Percentiles rank a stretch among this genome's conserved stretches.
Conservation (phyloP, 2,113 vertebrate species). For the Sialia sialis region DNA sequence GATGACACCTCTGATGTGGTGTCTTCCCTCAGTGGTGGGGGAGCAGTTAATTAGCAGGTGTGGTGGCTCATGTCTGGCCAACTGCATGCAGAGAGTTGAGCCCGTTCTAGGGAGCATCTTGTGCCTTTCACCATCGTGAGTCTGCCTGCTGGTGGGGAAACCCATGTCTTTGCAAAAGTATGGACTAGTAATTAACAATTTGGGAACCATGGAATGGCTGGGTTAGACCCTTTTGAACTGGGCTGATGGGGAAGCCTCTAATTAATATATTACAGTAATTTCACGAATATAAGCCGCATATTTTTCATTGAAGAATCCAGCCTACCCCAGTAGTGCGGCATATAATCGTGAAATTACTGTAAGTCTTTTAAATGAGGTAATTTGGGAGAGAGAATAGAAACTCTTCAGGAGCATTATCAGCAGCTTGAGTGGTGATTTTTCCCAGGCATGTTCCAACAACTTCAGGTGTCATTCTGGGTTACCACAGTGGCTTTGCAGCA, state of each 20-base stretch:
- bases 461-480: not conserved
- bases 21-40: not conserved
- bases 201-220: not conserved
- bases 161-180: not conserved
- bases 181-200: not conserved
- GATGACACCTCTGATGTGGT: not conserved
- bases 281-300: too few species aligned
- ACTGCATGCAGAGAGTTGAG: not conserved
- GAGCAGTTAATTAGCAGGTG: not conserved
- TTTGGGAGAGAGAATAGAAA: not conserved
- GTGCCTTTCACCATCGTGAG: rapidly evolving
- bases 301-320: too few species aligned
- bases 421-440: not conserved
- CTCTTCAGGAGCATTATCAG: not conserved
- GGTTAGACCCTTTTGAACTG: not conserved
- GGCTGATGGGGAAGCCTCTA: not conserved
- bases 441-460: not conserved
- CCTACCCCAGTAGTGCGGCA: too few species aligned
- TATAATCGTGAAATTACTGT: too few species aligned
- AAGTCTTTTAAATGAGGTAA: not conserved
- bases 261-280: not conserved
- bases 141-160: not conserved
- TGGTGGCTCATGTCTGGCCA: not conserved
- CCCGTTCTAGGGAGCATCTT: not conserved
- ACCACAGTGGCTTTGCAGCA: not conserved